phyloP scores from a whole-genome alignment of 2,797 vertebrate species.

The Pangasius larnaudii region DNA sequence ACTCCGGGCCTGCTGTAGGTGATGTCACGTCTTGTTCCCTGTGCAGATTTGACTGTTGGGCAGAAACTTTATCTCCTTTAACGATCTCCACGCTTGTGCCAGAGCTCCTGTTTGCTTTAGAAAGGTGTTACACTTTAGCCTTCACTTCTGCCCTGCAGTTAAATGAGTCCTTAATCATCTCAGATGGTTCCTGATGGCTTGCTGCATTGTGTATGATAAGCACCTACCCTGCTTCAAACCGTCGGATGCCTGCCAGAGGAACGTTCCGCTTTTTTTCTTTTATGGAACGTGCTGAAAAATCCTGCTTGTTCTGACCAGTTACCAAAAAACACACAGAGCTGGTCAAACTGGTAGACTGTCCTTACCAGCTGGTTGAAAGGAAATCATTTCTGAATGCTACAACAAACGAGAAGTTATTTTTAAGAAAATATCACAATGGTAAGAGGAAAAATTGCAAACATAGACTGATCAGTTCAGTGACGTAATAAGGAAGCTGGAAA shows the following conservation, averaged over 20 bases:
- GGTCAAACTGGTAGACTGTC: background rate
- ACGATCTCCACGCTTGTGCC: background rate
- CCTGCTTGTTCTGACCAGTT: background rate
- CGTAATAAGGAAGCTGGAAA: background rate
- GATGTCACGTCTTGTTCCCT: slow-evolving; percentile 40
- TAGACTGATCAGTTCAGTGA: background rate
- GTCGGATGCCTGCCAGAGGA: background rate
- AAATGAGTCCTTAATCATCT: background rate
- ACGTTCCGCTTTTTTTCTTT: background rate
- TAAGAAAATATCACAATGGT: background rate
- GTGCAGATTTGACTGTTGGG: slow-evolving; percentile 37
- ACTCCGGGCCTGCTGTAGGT: slow-evolving; percentile 39
- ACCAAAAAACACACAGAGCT: too few species aligned
- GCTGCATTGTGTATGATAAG: background rate
- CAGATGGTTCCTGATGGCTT: background rate
- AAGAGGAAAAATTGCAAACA: background rate
- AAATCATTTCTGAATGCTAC: background rate
- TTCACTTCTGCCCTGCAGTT: background rate
- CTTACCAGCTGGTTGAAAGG: background rate
- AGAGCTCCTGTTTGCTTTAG: slow-evolving; percentile 18
- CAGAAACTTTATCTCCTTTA: slow-evolving; percentile 25
- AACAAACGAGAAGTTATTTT: background rate
- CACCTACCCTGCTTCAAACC: background rate
- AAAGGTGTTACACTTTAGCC: slow-evolving; percentile 1
- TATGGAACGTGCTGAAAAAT: background rate